phyloP scores from a whole-genome alignment of 2,797 vertebrate species.

The Mareca penelope region DNA sequence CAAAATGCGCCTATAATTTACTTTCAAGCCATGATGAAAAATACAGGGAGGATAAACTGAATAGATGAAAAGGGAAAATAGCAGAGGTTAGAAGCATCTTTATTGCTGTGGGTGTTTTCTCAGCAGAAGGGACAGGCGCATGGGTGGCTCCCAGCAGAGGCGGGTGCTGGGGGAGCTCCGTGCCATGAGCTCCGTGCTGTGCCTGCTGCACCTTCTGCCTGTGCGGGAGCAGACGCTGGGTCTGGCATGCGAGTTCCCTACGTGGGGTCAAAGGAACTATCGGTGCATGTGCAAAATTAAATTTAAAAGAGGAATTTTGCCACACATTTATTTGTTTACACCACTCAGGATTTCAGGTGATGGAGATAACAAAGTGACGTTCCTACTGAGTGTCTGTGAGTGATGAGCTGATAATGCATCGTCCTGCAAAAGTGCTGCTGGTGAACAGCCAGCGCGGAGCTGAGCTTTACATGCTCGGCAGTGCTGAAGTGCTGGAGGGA shows the following conservation, averaged over 20 bases:
- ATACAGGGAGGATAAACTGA: fast-evolving
- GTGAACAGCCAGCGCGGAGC: neutral
- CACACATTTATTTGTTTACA: too few species aligned
- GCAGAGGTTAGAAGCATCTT: fast-evolving
- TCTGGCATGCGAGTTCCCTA: neutral
- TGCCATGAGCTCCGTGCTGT: too few species aligned
- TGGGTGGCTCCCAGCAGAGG: neutral
- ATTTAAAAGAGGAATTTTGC: neutral
- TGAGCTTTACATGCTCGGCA: neutral
- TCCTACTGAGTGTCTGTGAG: neutral
- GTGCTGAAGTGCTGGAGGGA: neutral
- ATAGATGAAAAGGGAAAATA: neutral
- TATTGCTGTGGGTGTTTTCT: neutral
- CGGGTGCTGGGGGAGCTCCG: neutral
- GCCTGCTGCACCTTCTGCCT: too few species aligned
- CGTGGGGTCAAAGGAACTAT: neutral
- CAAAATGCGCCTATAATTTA: neutral
- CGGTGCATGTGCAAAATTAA: neutral
- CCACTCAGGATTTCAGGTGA: neutral
- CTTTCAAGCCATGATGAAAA: neutral
- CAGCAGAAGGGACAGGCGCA: fast-evolving
- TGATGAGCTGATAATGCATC: neutral
- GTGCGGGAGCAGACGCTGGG: neutral
- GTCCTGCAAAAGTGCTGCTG: too few species aligned
- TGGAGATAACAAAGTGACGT: neutral